Base-by-base conservation (phyloP, 1,140 invertebrate genomes). In the Leucophenga varia region DNA sequence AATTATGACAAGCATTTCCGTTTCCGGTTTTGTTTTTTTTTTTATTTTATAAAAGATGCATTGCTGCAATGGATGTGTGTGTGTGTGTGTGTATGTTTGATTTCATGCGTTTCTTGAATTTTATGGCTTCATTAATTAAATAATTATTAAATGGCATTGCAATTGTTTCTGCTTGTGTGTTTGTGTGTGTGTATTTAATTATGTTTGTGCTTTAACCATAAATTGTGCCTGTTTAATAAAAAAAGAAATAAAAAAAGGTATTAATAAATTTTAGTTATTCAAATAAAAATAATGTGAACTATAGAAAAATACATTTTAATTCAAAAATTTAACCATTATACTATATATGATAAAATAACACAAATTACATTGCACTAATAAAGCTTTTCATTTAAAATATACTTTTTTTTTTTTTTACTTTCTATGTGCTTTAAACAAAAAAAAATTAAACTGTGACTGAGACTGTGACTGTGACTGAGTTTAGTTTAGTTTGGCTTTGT, bases 301-400 rank as follows among this genome's bases (percentile, higher is more conserved):
- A 54, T 49, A 54, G 44, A 37, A 37, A 37, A 55, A 46, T 30
- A 42, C 40, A 61, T 42, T n/a, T n/a, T 40, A 55, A 42, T 43
- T 47, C 50, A 50, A 32, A 45, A 31, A n/a, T n/a, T n/a, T n/a
- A n/a, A 43, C 46, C 22, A 10, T 25, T 25, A 25, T 25, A 10
- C 22, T 25, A 25, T 10, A n/a, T n/a, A 28, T 34, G 52, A 57
- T 43, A 38, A 57, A 45, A 32, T 46, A 40, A 55, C 48, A 43
- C 52, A 51, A 25, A 46, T 54, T 52, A 52, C 42, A 53, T 67
- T 67, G 64, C 64, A 67, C 64, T 67, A 67, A 68, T 67, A 67
- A 67, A 67, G 64, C 64, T 67, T 65, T 67, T 35, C 34, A 32
- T 47, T 40, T 52, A n/a, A n/a, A n/a, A n/a, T n/a, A n/a, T n/a